Conservation (phyloP, 2,113 vertebrate species). For the Monopterus albus region DNA sequence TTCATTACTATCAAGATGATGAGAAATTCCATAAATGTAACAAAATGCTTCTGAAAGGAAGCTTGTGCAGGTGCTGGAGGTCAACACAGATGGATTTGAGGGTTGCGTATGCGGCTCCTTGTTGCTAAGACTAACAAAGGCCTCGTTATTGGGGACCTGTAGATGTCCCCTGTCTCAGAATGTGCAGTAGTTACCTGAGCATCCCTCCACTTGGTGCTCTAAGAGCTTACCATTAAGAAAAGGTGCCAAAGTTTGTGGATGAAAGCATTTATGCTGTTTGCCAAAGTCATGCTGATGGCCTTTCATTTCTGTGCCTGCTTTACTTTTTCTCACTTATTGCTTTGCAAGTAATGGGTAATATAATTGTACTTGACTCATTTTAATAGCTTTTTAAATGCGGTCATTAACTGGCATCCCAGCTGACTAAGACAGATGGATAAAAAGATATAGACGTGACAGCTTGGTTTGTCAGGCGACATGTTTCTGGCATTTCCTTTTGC, state of each 20-base stretch:
- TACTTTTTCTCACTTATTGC: neutral
- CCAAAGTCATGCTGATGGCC: neutral
- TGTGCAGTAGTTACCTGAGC: conserved; percentile 46
- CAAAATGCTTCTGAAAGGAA: no score
- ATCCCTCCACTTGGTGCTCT: conserved; percentile 1
- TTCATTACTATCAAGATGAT: no score
- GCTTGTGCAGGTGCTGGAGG: conserved; percentile 43
- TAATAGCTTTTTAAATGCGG: no score
- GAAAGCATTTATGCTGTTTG: neutral
- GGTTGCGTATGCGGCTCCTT: conserved; percentile 50
- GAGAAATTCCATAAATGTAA: no score
- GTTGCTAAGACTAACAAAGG: conserved; percentile 73
- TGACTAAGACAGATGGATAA: conserved; percentile 5
- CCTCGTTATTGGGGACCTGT: conserved; percentile 66
- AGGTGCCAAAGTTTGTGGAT: conserved; percentile 1
- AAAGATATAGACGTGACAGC: neutral
- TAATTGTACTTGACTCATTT: no score
- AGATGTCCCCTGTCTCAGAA: conserved; percentile 52
- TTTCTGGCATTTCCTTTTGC: no score
- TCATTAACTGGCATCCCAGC: no score
- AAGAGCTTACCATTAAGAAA: conserved; percentile 4
- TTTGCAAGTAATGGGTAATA: no score
- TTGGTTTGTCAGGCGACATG: neutral
- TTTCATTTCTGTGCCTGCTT: no score
- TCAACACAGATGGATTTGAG: conserved; percentile 43